phyloP scores from a whole-genome alignment of 2,888 invertebrate genomes.

The Acanthosepion pharaonis region DNA sequence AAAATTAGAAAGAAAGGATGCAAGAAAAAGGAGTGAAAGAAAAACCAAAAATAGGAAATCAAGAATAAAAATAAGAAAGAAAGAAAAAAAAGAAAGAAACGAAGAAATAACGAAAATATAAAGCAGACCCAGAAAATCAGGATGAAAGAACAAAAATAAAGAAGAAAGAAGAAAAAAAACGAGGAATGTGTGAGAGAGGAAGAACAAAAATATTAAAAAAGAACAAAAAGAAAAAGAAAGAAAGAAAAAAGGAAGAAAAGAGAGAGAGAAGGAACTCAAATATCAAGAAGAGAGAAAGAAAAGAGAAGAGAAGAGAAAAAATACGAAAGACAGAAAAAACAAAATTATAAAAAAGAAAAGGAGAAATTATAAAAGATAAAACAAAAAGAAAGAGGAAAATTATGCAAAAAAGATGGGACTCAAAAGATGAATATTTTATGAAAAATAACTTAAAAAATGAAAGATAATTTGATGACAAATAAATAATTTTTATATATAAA shows the following conservation, averaged over 20 bases:
- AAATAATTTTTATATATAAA: too few species aligned
- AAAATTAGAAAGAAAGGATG: too few species aligned
- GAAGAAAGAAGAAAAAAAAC: neutral
- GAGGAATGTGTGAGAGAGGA: neutral
- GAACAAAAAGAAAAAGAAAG: neutral
- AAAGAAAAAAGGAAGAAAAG: too few species aligned
- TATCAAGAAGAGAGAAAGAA: neutral
- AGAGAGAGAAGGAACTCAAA: neutral
- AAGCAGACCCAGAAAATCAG: neutral
- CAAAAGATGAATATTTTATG: too few species aligned
- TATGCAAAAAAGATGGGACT: too few species aligned
- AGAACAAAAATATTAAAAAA: neutral
- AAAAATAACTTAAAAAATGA: too few species aligned
- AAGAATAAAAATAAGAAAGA: neutral
- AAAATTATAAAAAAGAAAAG: neutral
- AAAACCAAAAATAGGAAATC: too few species aligned
- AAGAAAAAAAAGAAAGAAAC: too few species aligned
- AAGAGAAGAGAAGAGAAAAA: too few species aligned
- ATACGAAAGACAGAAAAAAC: neutral
- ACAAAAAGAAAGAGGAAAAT: neutral
- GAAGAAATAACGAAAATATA: neutral
- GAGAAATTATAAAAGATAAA: neutral
- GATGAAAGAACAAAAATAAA: neutral
- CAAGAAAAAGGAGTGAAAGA: too few species aligned
- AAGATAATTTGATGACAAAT: too few species aligned